Conservation (phyloP, 2,888 invertebrate genomes). For the Anoncus sp. region DNA sequence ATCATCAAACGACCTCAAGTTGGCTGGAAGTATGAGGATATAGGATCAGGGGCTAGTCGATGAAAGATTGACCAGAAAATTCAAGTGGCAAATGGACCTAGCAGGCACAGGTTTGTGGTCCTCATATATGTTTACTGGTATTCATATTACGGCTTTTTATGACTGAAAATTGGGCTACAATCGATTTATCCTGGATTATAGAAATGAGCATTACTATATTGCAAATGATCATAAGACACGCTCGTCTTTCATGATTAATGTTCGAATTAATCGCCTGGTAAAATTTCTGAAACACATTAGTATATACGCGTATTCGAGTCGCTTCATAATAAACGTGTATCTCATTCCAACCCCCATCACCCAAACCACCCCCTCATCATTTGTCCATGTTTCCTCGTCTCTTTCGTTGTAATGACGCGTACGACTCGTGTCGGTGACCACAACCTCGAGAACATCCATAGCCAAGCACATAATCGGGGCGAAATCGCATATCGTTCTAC, state of each 20-base stretch:
- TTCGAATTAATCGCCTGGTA: constrained; percentile 62
- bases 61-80: too few relatives aligned
- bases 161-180: background rate
- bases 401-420: constrained; percentile 35
- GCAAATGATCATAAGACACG: background rate
- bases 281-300: constrained; percentile 59
- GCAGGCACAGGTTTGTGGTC: too few relatives aligned
- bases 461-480: constrained; percentile 35
- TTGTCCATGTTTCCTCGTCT: constrained; percentile 14
- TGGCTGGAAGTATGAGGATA: too few relatives aligned
- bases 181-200: background rate
- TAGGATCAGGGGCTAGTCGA: too few relatives aligned
- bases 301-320: constrained; percentile 47
- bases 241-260: constrained; percentile 56
- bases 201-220: background rate
- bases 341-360: too few relatives aligned
- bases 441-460: constrained; percentile 4
- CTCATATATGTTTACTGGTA: too few relatives aligned
- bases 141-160: too few relatives aligned
- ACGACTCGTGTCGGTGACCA: background rate
- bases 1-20: too few relatives aligned
- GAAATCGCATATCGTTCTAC: constrained; percentile 33
- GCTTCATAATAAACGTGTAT: background rate
- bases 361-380: background rate
- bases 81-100: too few relatives aligned